phyloP scores from a whole-genome alignment of 2,888 invertebrate genomes.

The Andrena bicolor region DNA sequence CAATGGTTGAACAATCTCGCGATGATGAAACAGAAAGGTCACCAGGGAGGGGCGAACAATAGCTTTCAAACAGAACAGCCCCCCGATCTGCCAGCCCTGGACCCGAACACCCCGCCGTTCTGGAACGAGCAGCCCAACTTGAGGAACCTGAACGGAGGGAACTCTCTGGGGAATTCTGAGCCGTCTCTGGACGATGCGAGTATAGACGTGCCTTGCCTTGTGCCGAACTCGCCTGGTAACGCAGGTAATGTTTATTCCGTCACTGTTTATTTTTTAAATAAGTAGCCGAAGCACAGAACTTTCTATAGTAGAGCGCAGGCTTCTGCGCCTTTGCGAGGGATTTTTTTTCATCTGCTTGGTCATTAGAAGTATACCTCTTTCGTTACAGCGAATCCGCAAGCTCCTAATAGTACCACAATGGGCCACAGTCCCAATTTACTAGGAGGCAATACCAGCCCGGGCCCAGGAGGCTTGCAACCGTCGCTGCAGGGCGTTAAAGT shows the following conservation, averaged over 20 bases:
- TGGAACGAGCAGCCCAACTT: slow-evolving; percentile 84
- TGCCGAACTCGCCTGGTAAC: slow-evolving; percentile 84
- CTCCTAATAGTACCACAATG: slow-evolving; percentile 80
- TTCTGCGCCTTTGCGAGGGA: neutral
- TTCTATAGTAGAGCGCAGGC: neutral
- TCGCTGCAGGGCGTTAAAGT: slow-evolving; percentile 93
- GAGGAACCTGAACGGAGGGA: slow-evolving; percentile 83
- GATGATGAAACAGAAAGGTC: slow-evolving; percentile 90
- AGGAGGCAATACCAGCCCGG: slow-evolving; percentile 86
- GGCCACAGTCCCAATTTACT: slow-evolving; percentile 84
- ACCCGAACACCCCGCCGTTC: slow-evolving; percentile 82
- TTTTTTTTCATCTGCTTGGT: slow-evolving; percentile 30
- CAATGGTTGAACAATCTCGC: slow-evolving; percentile 93
- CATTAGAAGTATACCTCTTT: slow-evolving; percentile 34
- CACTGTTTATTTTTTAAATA: too few relatives aligned
- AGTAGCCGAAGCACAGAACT: neutral
- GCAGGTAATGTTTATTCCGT: slow-evolving; percentile 74
- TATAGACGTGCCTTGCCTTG: slow-evolving; percentile 85
- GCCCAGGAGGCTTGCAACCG: slow-evolving; percentile 87
- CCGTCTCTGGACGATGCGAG: slow-evolving; percentile 83
- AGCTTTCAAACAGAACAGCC: slow-evolving; percentile 83
- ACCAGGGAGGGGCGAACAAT: slow-evolving; percentile 85
- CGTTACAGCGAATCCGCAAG: slow-evolving; percentile 81
- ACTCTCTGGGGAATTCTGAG: slow-evolving; percentile 83
- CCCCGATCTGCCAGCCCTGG: slow-evolving; percentile 82